Evolutionary conservation across 2,888 invertebrate species (phyloP), one percentile per base, ranked within the genome.

Genomic region (Strigamia transsilvanica): DNA sequence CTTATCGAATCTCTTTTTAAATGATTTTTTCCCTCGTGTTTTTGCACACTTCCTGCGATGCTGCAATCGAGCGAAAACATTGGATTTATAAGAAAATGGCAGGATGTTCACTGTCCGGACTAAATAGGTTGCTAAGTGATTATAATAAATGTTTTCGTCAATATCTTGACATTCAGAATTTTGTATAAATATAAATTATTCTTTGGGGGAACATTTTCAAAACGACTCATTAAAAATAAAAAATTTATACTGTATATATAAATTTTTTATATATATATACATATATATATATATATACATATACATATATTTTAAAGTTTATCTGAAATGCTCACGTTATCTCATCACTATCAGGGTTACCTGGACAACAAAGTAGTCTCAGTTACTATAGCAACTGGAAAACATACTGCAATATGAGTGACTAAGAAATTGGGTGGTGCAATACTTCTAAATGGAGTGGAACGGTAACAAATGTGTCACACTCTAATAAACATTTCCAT

Each of bases 341-440:
- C 73, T 73, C 32, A 12, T 73, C 73, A 32, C 1, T 61, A n/a
- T n/a, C 18, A 56, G 21, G 0, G 56, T 32, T 73, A 32, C 73
- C 73, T 13, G 15, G 73, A 73, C 73, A 73, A 73, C 73, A n/a
- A 32, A 73, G 32, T 73, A 73, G 13, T 32, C 27, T n/a, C 73
- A 4, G 73, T 13, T 4, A 9, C 73, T n/a, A 73, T 73, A n/a
- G 73, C 73, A 32, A 73, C 73, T 73, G 73, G 1, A 73, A 73
- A 73, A 73, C 73, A 73, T 32, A 12, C 12, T 10, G 27, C 23
- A 73, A 15, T 51, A 18, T 51, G 32, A 27, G 73, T 27, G 1
- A 6, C 18, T n/a, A 18, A 18, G 56, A 18, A 56, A 46, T 38
- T 38, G 38, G 4, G 2, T 38, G 46, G 46, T 4, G 46, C 46